Conservation (phyloP, 2,113 vertebrate genomes). For the Python bivittatus region DNA sequence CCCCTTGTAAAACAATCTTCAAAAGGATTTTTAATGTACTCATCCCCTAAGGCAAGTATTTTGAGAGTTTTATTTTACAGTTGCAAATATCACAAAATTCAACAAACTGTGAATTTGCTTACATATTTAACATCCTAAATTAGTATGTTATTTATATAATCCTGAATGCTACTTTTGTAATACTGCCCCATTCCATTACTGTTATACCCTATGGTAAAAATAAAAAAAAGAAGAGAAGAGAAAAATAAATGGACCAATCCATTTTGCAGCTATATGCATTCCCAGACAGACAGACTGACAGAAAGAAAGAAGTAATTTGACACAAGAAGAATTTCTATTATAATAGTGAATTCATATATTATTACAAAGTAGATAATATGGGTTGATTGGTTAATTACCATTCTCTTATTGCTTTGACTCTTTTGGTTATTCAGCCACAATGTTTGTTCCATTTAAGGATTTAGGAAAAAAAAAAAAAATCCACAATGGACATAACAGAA, state of each 20-base stretch:
- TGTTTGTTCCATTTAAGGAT: neutral
- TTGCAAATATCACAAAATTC: too few species aligned
- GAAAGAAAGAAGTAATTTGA: neutral
- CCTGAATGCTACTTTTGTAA: too few species aligned
- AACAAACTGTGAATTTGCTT: too few species aligned
- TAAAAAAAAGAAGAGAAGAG: neutral
- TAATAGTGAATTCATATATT: neutral
- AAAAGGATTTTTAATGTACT: too few species aligned
- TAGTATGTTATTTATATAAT: too few species aligned
- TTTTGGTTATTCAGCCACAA: neutral
- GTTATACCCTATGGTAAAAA: neutral
- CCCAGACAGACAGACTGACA: neutral
- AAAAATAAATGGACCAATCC: neutral
- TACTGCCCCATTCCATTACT: too few species aligned
- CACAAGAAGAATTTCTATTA: neutral
- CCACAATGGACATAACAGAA: neutral
- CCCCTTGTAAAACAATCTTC: too few species aligned
- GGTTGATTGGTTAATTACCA: conserved; percentile 14
- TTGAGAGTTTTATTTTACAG: too few species aligned
- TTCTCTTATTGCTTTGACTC: neutral
- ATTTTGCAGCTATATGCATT: neutral
- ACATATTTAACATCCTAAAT: too few species aligned
- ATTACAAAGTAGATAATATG: neutral
- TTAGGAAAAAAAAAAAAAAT: neutral
- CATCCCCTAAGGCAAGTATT: too few species aligned